Evolutionary conservation across 2,797 vertebrate genomes (phyloP).

Genomic region (Rhyacichthys aspro): DNA sequence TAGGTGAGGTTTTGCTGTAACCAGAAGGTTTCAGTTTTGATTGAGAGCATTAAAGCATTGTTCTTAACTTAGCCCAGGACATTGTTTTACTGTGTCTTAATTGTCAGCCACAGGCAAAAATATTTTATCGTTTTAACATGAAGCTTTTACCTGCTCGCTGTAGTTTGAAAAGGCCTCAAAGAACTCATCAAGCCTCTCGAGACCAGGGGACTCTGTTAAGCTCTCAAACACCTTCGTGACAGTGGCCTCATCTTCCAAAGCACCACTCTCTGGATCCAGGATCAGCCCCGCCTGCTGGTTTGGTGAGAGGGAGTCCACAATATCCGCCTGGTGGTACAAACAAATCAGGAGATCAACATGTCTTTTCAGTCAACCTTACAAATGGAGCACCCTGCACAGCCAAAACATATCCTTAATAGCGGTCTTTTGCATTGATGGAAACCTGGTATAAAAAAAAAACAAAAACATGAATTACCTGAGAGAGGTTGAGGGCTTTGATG

Average conservation of each 20-base stretch:
- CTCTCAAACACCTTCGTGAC: conserved; percentile 36
- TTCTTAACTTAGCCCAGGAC: neutral
- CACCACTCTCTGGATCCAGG: conserved; percentile 32
- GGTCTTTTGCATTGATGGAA: neutral
- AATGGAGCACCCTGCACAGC: too few species aligned
- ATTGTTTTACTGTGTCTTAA: neutral
- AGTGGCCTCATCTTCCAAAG: conserved; percentile 29
- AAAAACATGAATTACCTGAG: conserved; percentile 25
- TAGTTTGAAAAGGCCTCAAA: too few species aligned
- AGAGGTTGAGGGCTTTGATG: conserved; percentile 38
- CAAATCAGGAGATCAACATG: neutral
- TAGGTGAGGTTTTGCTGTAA: conserved; percentile 53
- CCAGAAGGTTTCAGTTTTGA: neutral
- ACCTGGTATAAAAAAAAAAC: neutral
- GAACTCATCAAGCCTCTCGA: conserved; percentile 21
- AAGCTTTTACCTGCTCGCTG: too few species aligned
- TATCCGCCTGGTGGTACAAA: neutral
- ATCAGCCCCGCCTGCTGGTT: conserved; percentile 54
- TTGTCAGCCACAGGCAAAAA: neutral
- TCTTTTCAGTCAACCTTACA: neutral
- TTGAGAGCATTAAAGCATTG: neutral
- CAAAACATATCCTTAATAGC: neutral
- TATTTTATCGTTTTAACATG: neutral
- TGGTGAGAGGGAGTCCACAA: conserved; percentile 39
- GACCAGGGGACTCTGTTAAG: conserved; percentile 12